These are phyloP conservation scores for Sterrhoptilus dennistouni DNA, from an alignment of 2,113 vertebrate genomes.

Conservation along the genomic window DNA sequence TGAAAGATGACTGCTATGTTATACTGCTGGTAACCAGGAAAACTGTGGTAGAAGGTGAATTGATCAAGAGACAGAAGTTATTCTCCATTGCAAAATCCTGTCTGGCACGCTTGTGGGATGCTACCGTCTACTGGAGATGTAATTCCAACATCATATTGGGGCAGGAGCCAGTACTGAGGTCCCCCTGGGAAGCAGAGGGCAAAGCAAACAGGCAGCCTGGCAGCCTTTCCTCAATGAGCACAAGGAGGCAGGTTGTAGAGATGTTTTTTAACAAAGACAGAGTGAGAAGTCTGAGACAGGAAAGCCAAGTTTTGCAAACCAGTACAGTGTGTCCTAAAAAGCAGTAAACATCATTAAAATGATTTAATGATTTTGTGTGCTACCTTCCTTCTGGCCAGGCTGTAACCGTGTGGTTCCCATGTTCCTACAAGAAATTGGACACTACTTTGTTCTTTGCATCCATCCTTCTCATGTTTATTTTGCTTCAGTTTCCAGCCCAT, in stretches of 20 bases:
- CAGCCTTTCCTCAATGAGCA: not conserved
- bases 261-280: slow-evolving; percentile 13
- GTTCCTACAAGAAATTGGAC: not conserved
- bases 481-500: not conserved
- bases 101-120: not conserved
- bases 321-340: not conserved
- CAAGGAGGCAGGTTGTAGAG: slow-evolving; percentile 1
- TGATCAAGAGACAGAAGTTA: not conserved
- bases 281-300: not conserved
- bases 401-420: not conserved
- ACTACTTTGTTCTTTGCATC: not conserved
- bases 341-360: not conserved
- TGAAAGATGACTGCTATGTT: not conserved
- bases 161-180: not conserved
- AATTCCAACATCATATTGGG: not conserved
- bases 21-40: not conserved
- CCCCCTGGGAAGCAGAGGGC: not conserved
- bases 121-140: not conserved
- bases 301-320: slow-evolving; percentile 14
- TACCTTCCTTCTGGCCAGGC: not conserved
- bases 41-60: not conserved
- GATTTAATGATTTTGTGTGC: not conserved
- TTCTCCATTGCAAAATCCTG: not conserved
- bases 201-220: slow-evolving; percentile 45
- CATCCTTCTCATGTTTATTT: not conserved